Evolutionary conservation across 2,113 vertebrate genomes (phyloP).

Genomic region (Meriones unguiculatus): DNA sequence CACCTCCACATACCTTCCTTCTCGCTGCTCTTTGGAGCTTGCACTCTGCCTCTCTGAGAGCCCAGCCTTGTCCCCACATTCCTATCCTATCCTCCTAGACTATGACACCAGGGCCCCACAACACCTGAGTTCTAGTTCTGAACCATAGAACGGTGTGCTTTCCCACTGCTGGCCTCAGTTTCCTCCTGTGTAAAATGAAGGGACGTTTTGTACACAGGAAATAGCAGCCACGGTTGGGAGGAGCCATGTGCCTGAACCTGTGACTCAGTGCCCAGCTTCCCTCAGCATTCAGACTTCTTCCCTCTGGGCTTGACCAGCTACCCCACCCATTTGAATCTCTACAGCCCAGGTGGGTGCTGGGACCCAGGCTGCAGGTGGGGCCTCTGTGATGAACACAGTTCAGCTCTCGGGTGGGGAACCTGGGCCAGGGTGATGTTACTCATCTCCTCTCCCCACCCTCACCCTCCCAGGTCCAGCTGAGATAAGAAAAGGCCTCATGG

Average conservation of each 20-base stretch:
- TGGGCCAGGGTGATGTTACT: conserved; percentile 25
- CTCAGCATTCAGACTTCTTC: conserved; percentile 53
- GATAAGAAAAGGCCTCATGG: conserved; percentile 52
- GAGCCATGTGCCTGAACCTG: background rate
- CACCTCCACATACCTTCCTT: background rate
- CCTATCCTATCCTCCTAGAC: background rate
- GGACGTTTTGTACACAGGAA: conserved; percentile 4
- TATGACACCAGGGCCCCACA: background rate
- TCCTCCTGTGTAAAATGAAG: conserved; percentile 41
- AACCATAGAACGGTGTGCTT: background rate
- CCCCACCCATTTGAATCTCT: conserved; percentile 47
- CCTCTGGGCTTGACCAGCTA: conserved; percentile 45
- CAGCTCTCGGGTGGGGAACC: conserved; percentile 36
- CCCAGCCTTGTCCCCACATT: background rate
- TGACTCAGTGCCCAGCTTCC: conserved; percentile 65
- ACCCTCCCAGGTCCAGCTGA: background rate
- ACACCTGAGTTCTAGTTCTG: background rate
- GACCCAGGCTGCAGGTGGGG: background rate
- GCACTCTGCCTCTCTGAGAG: background rate
- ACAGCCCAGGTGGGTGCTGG: background rate
- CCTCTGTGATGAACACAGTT: conserved; percentile 6
- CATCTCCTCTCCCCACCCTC: background rate
- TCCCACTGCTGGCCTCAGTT: background rate
- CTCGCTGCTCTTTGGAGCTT: background rate
- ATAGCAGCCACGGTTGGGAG: background rate